Evolutionary conservation across 2,113 vertebrate genomes (phyloP), one percentile per base, ranked within the genome.

Genomic region (Junco hyemalis): DNA sequence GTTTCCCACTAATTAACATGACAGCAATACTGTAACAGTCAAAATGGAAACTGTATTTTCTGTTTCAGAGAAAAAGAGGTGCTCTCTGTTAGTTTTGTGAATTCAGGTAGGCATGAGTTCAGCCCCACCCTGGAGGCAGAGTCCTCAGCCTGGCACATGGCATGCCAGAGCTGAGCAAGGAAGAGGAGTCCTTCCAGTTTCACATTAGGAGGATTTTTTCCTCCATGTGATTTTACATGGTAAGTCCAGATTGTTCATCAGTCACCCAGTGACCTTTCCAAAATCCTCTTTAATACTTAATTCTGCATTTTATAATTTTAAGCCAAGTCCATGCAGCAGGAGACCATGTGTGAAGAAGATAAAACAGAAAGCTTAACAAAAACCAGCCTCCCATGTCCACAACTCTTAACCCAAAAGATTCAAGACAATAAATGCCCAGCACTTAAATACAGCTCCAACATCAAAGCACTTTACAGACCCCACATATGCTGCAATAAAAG

Each of bases 281-380:
- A 96, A 88, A 93, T 47, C 35, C 63, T 86, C 76, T 66, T 80
- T 56, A 86, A 78, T 40, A 63, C 33, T 77, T 69, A 73, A 81
- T 73, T 92, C 60, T 83, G 33, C 15, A 36, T 56, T 86, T 88
- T 81, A 29, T 31, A 38, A 59, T 86, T 95, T 88, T 64, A 95
- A 83, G 83, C 60, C 86, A 86, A 90, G 38, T 73, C 68, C 0
- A 0, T 73, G 51, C 80, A 94, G 82, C 76, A 81, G 79, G 86
- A 93, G 23, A 71, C 80, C 82, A 92, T 5, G 82, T 78, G 90
- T 63, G 68, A 95, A 78, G 63, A 90, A 38, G 42, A 95, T 86
- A 82, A 95, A 80, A 63, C 6, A 17, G 60, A 80, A 93, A 92
- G 64, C 56, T 86, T 92, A 96, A 95, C 63, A 86, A 93, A 93